These are phyloP conservation scores for Pangasius djambal DNA, from an alignment of 2,797 vertebrate species.

Conservation along the genomic window DNA sequence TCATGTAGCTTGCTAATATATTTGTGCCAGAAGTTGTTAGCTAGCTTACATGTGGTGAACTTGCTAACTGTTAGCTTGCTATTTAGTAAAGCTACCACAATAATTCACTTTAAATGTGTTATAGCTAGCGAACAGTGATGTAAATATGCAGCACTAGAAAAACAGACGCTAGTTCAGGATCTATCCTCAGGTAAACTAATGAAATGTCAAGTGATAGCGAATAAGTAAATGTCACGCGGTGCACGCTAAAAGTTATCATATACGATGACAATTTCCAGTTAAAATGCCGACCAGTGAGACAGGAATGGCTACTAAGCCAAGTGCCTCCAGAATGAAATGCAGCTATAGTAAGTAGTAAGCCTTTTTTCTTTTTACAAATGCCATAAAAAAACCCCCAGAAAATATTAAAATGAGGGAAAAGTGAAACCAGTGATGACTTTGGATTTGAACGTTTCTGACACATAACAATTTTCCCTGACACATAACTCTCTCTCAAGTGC, in stretches of 20 bases:
- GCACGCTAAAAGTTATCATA: neutral
- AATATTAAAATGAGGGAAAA: conserved; percentile 26
- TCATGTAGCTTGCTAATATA: neutral
- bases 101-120: neutral
- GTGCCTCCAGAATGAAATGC: neutral
- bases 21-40: neutral
- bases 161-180: neutral
- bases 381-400: neutral
- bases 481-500: conserved; percentile 54
- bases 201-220: neutral
- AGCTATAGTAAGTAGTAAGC: neutral
- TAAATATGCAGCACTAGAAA: neutral
- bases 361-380: neutral
- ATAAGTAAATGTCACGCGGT: neutral
- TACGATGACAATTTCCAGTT: too few species aligned
- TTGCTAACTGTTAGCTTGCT: neutral
- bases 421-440: conserved; percentile 12
- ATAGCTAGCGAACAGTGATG: neutral
- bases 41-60: neutral
- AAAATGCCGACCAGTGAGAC: conserved; percentile 4
- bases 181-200: neutral
- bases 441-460: conserved; percentile 22
- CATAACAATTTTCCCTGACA: conserved; percentile 26
- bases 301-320: neutral
- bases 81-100: too few species aligned